phyloP scores from a whole-genome alignment of 2,797 vertebrate species.

The Dipus sagitta region DNA sequence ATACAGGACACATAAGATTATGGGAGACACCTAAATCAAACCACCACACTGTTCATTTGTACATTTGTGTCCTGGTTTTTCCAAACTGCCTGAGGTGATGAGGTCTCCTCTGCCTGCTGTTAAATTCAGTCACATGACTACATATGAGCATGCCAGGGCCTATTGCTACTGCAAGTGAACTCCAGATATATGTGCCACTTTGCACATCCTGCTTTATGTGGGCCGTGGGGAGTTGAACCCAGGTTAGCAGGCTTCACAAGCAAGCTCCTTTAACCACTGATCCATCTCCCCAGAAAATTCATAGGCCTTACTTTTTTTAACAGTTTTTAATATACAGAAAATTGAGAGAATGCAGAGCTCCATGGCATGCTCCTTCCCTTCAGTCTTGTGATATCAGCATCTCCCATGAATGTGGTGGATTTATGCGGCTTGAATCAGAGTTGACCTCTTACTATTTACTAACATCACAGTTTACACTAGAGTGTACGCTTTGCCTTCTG shows the following conservation, averaged over 20 bases:
- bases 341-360: neutral
- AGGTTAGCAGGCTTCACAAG: no score
- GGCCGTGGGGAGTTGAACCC: no score
- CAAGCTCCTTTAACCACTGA: no score
- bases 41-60: neutral
- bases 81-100: neutral
- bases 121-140: neutral
- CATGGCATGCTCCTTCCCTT: neutral
- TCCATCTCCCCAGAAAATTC: neutral
- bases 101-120: neutral
- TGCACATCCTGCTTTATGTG: no score
- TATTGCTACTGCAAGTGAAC: no score
- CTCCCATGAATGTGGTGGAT: neutral
- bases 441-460: neutral
- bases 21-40: no score
- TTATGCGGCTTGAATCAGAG: neutral
- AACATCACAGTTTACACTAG: neutral
- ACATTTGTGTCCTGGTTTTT: neutral
- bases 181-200: no score
- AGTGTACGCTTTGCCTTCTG: neutral
- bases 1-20: no score
- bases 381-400: neutral
- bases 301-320: neutral
- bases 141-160: no score
- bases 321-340: slow-evolving; percentile 26